Percentiles rank a stretch among this genome's conserved stretches.
These are phyloP conservation scores for Bufo bufo DNA, from an alignment of 2,113 vertebrate genomes.

Conservation along the genomic window DNA sequence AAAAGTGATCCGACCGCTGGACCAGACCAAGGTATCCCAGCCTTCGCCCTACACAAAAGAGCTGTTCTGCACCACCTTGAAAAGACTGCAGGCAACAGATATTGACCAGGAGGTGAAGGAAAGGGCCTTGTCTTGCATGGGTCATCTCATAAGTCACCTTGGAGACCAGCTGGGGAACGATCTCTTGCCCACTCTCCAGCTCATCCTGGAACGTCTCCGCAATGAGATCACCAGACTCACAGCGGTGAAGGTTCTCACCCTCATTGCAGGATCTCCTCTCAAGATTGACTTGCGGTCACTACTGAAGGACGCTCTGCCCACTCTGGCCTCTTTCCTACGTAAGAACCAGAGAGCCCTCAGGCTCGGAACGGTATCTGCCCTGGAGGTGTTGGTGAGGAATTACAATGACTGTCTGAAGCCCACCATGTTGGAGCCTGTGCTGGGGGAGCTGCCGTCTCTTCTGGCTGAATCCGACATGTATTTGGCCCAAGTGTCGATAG, in stretches of 20 bases:
- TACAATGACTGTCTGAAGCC: conserved; percentile 82
- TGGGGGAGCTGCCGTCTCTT: conserved; percentile 82
- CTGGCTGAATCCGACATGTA: conserved; percentile 91
- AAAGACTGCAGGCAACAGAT: conserved; percentile 87
- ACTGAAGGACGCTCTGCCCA: conserved; percentile 80
- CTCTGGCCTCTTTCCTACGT: conserved; percentile 86
- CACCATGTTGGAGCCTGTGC: conserved; percentile 74
- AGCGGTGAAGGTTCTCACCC: conserved; percentile 81
- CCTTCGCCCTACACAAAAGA: conserved; percentile 79
- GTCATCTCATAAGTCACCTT: conserved; percentile 82
- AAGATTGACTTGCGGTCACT: conserved; percentile 81
- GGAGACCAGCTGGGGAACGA: conserved; percentile 83
- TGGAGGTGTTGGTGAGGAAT: conserved; percentile 81
- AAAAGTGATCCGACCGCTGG: conserved; percentile 80
- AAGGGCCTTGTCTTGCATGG: conserved; percentile 90
- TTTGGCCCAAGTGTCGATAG: conserved; percentile 85
- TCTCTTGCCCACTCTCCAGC: conserved; percentile 79
- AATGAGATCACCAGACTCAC: conserved; percentile 93
- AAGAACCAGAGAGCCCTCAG: conserved; percentile 90
- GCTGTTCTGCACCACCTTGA: conserved; percentile 79
- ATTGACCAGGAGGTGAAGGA: conserved; percentile 97
- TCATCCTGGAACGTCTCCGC: conserved; percentile 88
- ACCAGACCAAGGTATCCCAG: conserved; percentile 71
- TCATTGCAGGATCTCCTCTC: conserved; percentile 80
- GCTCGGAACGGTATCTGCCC: conserved; percentile 79